Conservation (phyloP, 2,888 invertebrate species). For the Ptilodon capucinus region DNA sequence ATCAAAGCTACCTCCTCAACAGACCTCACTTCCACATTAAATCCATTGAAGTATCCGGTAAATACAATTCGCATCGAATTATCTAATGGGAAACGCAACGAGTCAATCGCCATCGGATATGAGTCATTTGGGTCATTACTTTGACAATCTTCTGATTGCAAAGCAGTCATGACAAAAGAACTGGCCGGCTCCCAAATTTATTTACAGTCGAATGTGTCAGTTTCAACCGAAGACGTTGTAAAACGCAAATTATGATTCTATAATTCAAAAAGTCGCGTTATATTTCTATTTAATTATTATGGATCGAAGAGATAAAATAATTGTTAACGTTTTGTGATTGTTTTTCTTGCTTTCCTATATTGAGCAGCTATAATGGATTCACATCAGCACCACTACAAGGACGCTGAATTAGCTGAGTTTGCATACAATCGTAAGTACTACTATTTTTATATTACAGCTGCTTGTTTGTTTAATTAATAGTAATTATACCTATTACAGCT, state of each 20-base stretch:
- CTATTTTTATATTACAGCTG: not conserved
- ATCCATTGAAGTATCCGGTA: constrained; percentile 86
- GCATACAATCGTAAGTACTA: constrained; percentile 49
- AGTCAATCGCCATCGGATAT: constrained; percentile 65
- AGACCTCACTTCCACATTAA: constrained; percentile 84
- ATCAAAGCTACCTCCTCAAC: constrained; percentile 83
- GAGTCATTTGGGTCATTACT: constrained; percentile 68
- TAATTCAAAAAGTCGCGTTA: constrained; percentile 43
- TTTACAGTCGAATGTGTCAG: constrained; percentile 58
- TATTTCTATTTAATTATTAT: constrained; percentile 16
- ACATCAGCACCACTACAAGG: not conserved
- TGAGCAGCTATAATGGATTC: constrained; percentile 3
- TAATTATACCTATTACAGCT: no score
- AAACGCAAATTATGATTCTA: constrained; percentile 55
- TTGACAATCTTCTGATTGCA: constrained; percentile 76
- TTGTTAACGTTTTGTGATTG: constrained; percentile 12
- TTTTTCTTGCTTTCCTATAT: constrained; percentile 4
- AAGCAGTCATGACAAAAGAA: constrained; percentile 66
- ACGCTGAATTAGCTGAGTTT: constrained; percentile 30
- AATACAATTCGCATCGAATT: constrained; percentile 72
- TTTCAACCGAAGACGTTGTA: constrained; percentile 26
- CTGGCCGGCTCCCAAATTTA: constrained; percentile 71
- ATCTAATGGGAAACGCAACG: constrained; percentile 71
- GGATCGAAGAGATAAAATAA: constrained; percentile 23
- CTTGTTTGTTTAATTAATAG: no score